Evolutionary conservation across 2,113 vertebrate genomes (phyloP), one percentile per base, ranked within the genome.

Genomic region (Abramis brama): DNA sequence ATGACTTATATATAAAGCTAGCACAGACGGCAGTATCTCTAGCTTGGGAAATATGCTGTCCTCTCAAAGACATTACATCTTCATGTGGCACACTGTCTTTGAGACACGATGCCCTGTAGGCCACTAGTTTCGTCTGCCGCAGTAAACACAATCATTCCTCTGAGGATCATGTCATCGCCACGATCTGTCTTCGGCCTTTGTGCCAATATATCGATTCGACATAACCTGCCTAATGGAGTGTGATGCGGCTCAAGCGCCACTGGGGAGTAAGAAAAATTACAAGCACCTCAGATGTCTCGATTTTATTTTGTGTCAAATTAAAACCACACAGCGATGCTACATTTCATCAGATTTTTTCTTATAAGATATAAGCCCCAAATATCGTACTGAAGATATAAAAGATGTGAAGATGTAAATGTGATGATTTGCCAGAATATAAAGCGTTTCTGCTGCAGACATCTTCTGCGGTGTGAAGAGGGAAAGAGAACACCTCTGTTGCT

Each of bases 221-320:
- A 52, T 76, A 60, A 75, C 77, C 66, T 77, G 50, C 82, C 66
- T 88, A 86, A 88, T 86, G 85, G 82, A 45, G 76, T 76, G 70
- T 84, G 85, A 81, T 77, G 43, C 17, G 11, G 59, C 77, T 62
- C 76, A 57, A 71, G 45, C 47, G 39, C 55, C 39, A 39, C 77
- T 52, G 55, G 73, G 55, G 43, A 76, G 50, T 25, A 30, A 77
- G 25, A 66, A 71, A 86, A 88, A 86, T 39, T 68, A n/a, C 81
- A 70, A 30, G 77, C 55, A 45, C 39, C 9, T 45, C 59, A 59
- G 60, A 85, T 39, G n/a, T 76, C 33, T 30, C 23, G 33, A 83
- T 84, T 86, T 68, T 43, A 68, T 80, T 86, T 74, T 52, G 3
- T 70, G 55, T 33, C 55, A 21, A 80, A 85, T 85, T 80, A 45